Evolutionary conservation across 2,888 invertebrate species (phyloP).

Genomic region (Thecocarcelia acutangulata): DNA sequence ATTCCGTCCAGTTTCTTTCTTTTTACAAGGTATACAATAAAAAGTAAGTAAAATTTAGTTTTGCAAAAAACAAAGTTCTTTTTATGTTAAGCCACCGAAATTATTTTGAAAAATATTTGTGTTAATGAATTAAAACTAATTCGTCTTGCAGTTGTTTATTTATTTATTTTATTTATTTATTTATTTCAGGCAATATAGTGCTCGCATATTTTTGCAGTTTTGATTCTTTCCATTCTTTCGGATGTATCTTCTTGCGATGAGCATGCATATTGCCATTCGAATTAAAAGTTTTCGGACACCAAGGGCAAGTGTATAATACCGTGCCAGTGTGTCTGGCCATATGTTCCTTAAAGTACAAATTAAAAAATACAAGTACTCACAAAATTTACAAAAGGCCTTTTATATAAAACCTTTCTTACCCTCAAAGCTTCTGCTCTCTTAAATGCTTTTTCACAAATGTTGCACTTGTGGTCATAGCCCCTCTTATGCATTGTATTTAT

Average conservation of each 20-base stretch:
- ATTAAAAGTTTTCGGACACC: conserved; percentile 78
- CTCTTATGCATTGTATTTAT: conserved; percentile 78
- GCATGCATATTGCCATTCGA: conserved; percentile 79
- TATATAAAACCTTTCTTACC: conserved; percentile 2
- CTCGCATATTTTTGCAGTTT: conserved; percentile 53
- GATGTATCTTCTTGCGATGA: conserved; percentile 78
- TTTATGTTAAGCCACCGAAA: no score
- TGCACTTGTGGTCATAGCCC: conserved; percentile 77
- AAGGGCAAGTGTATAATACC: conserved; percentile 77
- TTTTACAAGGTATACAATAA: no score
- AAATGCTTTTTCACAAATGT: conserved; percentile 79
- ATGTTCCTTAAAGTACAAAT: conserved; percentile 75
- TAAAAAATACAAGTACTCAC: neutral
- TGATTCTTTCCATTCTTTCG: conserved; percentile 77
- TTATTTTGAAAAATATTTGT: no score
- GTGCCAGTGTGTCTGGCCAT: conserved; percentile 78
- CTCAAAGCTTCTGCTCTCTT: conserved; percentile 74
- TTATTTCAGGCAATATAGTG: conserved; percentile 51
- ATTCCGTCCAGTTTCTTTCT: no score
- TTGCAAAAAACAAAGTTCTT: no score
- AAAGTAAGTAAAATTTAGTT: no score
- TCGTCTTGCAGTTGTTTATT: no score
- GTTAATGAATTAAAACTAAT: no score
- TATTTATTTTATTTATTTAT: no score
- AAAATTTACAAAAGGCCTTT: neutral